Percentiles rank a stretch among this genome's conserved stretches.
Conservation (phyloP, 2,888 invertebrate genomes). For the Orthonychiurus folsomi region DNA sequence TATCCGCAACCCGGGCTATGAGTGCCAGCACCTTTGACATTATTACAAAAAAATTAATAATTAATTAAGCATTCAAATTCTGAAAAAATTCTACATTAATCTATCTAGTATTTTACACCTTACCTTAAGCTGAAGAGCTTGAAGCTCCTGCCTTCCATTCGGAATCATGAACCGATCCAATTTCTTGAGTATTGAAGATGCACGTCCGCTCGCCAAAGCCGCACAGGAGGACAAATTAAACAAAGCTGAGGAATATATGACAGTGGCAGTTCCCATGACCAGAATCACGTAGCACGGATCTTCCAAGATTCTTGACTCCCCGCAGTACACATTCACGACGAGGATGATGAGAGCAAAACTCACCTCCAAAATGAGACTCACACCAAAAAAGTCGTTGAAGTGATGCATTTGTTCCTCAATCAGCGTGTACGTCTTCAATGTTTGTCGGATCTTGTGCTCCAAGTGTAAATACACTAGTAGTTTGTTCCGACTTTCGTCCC, state of each 20-base stretch:
- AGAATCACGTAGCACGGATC: neutral
- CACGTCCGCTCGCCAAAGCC: conserved; percentile 9
- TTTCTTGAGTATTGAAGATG: conserved; percentile 6
- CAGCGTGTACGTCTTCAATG: conserved; percentile 5
- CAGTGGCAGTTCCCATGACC: conserved; percentile 1
- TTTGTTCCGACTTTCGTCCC: neutral
- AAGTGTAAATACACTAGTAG: neutral
- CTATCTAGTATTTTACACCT: neutral
- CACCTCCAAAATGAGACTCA: conserved; percentile 5
- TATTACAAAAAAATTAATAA: too few species aligned
- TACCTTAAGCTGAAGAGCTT: conserved; percentile 11
- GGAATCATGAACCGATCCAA: conserved; percentile 9
- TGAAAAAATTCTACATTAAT: neutral
- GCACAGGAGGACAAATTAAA: conserved; percentile 4
- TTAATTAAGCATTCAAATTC: neutral
- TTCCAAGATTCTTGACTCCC: neutral
- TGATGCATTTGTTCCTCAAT: conserved; percentile 10
- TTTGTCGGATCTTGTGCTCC: neutral
- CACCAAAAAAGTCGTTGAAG: conserved; percentile 6
- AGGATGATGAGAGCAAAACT: conserved; percentile 2
- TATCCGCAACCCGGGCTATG: conserved; percentile 12
- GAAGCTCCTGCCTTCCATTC: conserved; percentile 6
- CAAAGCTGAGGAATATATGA: conserved; percentile 1
- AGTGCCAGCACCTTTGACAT: conserved; percentile 2
- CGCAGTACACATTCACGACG: conserved; percentile 5